A percentile compares a stretch with the other conserved stretches of the same genome.
Evolutionary conservation across 2,888 invertebrate genomes (phyloP).

Genomic region (Erebia palarica): DNA sequence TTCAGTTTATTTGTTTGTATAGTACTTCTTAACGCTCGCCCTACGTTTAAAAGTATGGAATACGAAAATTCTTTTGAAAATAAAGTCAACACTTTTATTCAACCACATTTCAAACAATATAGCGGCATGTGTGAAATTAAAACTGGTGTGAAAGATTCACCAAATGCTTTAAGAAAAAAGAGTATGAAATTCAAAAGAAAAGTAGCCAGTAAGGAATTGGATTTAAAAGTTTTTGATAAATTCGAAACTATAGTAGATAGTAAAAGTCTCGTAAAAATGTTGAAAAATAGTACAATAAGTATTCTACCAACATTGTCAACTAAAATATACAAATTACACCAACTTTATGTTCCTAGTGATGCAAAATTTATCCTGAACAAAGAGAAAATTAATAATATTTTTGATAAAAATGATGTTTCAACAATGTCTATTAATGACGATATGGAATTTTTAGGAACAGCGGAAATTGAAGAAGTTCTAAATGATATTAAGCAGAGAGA

Average conservation of each 20-base stretch:
- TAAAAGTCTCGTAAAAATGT: background rate
- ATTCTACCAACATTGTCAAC: constrained; percentile 1
- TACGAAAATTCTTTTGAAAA: constrained; percentile 42
- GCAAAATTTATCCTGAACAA: background rate
- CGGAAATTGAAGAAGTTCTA: constrained; percentile 57
- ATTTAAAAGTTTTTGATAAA: constrained; percentile 31
- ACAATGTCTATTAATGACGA: constrained; percentile 21
- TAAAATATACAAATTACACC: constrained; percentile 13
- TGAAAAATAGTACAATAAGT: background rate
- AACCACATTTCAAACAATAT: background rate
- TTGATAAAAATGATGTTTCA: constrained; percentile 4
- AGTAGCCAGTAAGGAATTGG: constrained; percentile 27
- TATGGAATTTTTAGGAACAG: constrained; percentile 44
- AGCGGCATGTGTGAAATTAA: constrained; percentile 11
- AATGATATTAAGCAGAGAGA: constrained; percentile 58
- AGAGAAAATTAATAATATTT: constrained; percentile 3
- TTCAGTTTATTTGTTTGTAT: constrained; percentile 71
- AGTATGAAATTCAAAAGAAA: constrained; percentile 32
- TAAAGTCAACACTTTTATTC: background rate
- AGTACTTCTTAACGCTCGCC: constrained; percentile 60
- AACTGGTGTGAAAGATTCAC: constrained; percentile 3
- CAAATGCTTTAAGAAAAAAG: constrained; percentile 28
- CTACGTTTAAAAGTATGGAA: constrained; percentile 66
- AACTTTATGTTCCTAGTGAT: background rate
- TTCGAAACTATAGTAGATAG: constrained; percentile 21